Percentiles rank a stretch among this genome's conserved stretches.
phyloP scores from a whole-genome alignment of 1,140 invertebrate species.

The Telenomus remus region DNA sequence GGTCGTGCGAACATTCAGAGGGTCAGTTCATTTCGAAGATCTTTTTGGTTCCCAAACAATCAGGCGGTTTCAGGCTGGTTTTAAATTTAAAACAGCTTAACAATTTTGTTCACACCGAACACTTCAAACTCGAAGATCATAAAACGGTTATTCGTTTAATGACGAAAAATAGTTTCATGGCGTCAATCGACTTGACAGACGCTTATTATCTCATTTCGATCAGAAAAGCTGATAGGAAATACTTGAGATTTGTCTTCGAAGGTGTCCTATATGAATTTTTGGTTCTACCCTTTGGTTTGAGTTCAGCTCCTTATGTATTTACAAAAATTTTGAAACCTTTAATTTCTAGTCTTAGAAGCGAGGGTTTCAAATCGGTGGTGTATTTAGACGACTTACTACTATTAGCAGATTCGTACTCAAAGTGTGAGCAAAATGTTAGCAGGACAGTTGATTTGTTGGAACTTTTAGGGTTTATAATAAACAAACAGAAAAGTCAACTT shows the following conservation, averaged over 20 bases:
- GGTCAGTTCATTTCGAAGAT: neutral
- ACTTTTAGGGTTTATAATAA: neutral
- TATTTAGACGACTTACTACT: neutral
- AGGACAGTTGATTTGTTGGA: neutral
- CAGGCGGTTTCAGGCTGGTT: neutral
- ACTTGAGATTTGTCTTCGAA: neutral
- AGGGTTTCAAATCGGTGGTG: neutral
- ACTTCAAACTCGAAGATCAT: conserved; percentile 6
- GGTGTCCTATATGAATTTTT: neutral
- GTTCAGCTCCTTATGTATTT: neutral
- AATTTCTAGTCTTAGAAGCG: neutral
- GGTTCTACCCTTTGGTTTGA: neutral
- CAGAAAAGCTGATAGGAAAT: neutral
- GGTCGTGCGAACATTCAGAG: neutral
- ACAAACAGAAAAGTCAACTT: neutral
- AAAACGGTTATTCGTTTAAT: conserved; percentile 1
- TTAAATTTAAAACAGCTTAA: conserved; percentile 7
- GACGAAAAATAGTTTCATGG: neutral
- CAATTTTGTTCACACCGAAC: neutral
- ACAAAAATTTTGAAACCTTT: neutral
- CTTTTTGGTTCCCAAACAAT: neutral
- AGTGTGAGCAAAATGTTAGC: neutral
- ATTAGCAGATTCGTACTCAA: neutral
- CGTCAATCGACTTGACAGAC: neutral
- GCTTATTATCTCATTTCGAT: neutral